Conservation (phyloP, 2,113 vertebrate species). For the Atrichornis clamosus region DNA sequence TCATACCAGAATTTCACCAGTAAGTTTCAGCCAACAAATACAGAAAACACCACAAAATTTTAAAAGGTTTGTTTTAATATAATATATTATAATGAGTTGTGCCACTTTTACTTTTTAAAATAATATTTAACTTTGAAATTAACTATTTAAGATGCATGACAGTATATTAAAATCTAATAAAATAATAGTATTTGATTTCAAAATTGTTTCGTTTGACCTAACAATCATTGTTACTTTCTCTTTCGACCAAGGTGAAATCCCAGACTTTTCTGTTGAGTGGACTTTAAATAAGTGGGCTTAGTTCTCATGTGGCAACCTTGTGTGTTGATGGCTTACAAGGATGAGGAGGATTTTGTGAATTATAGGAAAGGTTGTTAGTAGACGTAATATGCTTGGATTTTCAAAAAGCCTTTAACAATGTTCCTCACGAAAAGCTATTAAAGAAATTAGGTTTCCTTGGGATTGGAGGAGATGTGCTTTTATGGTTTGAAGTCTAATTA, state of each 20-base stretch:
- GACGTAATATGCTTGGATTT: neutral
- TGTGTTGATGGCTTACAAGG: neutral
- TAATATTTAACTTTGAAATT: neutral
- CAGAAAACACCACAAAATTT: neutral
- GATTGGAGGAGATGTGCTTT: neutral
- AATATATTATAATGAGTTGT: neutral
- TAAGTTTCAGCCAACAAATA: neutral
- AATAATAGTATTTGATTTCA: neutral
- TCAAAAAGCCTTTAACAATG: neutral
- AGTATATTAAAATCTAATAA: neutral
- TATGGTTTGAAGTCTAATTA: neutral
- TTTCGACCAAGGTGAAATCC: neutral
- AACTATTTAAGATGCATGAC: neutral
- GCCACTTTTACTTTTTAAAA: neutral
- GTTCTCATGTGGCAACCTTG: accelerated
- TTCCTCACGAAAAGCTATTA: neutral
- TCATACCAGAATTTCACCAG: neutral
- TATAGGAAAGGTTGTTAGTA: neutral
- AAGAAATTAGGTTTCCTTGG: neutral
- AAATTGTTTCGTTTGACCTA: neutral
- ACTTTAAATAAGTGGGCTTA: neutral
- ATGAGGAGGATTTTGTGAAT: neutral
- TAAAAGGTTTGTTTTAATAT: neutral
- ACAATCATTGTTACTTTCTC: neutral
- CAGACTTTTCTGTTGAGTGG: neutral